Conservation (phyloP, 2,113 vertebrate species). For the Macrotus californicus region DNA sequence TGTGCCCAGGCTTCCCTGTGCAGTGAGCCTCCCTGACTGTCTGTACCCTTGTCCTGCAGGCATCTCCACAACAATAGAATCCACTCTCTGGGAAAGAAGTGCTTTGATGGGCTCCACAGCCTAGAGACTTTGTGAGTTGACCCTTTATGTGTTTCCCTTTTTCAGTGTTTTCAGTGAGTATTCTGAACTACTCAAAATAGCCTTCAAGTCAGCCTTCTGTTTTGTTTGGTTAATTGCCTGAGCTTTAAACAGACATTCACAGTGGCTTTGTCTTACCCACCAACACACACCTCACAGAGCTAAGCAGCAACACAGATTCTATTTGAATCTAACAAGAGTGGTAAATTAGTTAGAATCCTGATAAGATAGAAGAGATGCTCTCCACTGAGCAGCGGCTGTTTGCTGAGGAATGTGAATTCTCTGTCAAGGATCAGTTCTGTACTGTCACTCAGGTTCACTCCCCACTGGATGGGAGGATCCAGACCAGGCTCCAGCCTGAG, state of each 20-base stretch:
- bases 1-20: constrained; percentile 60
- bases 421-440: neutral
- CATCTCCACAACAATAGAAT: constrained; percentile 93
- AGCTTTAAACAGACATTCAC: constrained; percentile 70
- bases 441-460: neutral
- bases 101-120: constrained; percentile 89
- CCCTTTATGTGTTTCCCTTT: constrained; percentile 82
- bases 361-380: constrained; percentile 19
- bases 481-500: neutral
- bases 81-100: constrained; percentile 87
- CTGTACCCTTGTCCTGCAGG: constrained; percentile 80
- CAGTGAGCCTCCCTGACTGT: constrained; percentile 72
- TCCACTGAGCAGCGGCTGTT: neutral
- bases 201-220: constrained; percentile 72
- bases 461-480: neutral
- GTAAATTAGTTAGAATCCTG: constrained; percentile 10
- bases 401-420: neutral
- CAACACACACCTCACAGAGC: neutral
- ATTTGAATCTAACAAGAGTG: constrained; percentile 19
- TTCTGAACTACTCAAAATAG: constrained; percentile 79
- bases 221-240: constrained; percentile 73
- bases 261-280: constrained; percentile 58
- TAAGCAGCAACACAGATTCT: constrained; percentile 47
- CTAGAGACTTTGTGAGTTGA: constrained; percentile 92
- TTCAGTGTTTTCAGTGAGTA: constrained; percentile 81